phyloP scores from a whole-genome alignment of 2,113 vertebrate species.

The Budorcas taxicolor region DNA sequence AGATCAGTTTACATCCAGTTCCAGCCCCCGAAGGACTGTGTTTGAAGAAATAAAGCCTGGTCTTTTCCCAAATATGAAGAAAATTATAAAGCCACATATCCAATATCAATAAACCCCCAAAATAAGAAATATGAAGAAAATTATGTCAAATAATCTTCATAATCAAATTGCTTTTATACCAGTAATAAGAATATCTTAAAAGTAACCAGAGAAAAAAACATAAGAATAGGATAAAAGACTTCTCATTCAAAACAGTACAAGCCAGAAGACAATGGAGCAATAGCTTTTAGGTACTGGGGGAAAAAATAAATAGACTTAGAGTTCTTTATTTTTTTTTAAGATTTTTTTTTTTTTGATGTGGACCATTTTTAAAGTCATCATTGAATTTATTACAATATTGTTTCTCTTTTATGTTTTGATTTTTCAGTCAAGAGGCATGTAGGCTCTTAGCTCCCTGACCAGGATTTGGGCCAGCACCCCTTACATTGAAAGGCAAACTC shows the following conservation, averaged over 20 bases:
- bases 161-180: neutral
- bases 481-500: neutral
- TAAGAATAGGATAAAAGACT: neutral
- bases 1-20: neutral
- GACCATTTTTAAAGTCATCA: neutral
- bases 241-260: neutral
- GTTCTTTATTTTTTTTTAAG: neutral
- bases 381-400: neutral
- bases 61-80: neutral
- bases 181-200: neutral
- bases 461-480: neutral
- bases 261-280: neutral
- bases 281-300: neutral
- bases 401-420: neutral
- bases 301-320: neutral
- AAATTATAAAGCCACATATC: neutral
- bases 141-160: neutral
- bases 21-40: neutral
- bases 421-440: neutral
- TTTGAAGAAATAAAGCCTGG: neutral
- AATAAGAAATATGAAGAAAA: neutral
- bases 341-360: neutral
- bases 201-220: neutral
- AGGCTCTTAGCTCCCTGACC: neutral
- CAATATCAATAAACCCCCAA: neutral